Conservation (phyloP, 35 echinoderm and acorn worm species). For the Diadema setosum region DNA sequence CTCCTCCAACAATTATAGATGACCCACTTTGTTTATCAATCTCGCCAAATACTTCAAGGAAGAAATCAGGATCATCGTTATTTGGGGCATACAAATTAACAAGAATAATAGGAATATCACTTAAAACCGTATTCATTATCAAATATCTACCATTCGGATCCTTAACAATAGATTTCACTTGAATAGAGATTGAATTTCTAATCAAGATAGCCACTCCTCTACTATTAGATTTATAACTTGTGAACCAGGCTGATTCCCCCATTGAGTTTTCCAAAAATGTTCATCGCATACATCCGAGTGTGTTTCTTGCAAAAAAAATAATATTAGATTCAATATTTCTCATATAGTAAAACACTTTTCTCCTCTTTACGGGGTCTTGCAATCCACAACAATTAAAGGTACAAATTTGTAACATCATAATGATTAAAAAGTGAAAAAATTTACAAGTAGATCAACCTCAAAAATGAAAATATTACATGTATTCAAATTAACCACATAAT, state of each 20-base stretch:
- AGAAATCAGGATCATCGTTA: background rate
- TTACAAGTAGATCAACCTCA: background rate
- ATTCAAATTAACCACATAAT: background rate
- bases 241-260: conserved; percentile 10
- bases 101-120: background rate
- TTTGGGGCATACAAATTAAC: conserved; percentile 19
- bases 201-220: conserved; percentile 32
- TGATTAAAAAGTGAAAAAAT: background rate
- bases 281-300: background rate
- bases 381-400: conserved; percentile 8
- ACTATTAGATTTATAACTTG: background rate
- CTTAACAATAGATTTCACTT: background rate
- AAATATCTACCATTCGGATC: conserved; percentile 1
- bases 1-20: background rate
- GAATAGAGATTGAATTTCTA: background rate
- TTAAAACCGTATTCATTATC: background rate
- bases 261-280: conserved; percentile 7
- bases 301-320: conserved; percentile 22
- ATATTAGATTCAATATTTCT: conserved; percentile 23
- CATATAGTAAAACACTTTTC: too few relatives aligned
- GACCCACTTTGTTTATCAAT: too few relatives aligned
- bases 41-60: background rate
- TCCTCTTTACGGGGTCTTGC: background rate
- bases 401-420: background rate
- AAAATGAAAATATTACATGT: background rate